phyloP scores from a whole-genome alignment of 2,113 vertebrate genomes.

The Cyprinodon tularosa region DNA sequence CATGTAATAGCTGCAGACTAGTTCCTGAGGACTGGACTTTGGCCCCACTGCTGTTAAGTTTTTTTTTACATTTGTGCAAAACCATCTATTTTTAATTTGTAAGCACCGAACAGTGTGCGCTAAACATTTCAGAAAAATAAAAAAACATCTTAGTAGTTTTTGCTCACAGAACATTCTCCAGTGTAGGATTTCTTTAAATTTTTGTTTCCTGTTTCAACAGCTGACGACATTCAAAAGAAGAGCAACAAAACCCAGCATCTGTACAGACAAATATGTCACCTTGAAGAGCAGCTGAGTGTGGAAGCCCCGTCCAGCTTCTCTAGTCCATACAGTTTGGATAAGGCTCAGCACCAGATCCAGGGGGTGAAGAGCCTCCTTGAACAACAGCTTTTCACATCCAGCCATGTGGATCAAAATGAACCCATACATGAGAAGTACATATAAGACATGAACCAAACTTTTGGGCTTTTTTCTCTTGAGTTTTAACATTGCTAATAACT shows the following conservation, averaged over 20 bases:
- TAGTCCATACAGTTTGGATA: constrained; percentile 73
- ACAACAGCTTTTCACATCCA: constrained; percentile 43
- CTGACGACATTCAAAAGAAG: constrained; percentile 62
- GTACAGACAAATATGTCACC: constrained; percentile 82
- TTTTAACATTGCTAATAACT: background rate
- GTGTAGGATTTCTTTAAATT: constrained; percentile 48
- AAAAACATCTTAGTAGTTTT: too few species aligned
- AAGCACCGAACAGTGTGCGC: background rate
- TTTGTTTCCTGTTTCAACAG: constrained; percentile 38
- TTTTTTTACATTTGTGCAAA: background rate
- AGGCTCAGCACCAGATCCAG: constrained; percentile 83
- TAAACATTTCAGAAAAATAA: too few species aligned
- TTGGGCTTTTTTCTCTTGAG: background rate
- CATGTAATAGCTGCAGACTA: too few species aligned
- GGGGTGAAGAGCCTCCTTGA: constrained; percentile 82
- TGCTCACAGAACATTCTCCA: background rate
- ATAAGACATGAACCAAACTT: background rate
- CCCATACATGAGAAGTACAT: constrained; percentile 31
- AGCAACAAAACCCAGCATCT: constrained; percentile 79
- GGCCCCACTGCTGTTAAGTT: too few species aligned
- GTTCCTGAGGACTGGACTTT: too few species aligned
- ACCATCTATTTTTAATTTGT: background rate
- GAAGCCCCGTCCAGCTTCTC: constrained; percentile 79
- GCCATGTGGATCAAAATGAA: constrained; percentile 28
- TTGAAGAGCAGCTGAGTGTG: constrained; percentile 81